Evolutionary conservation across 2,888 invertebrate genomes (phyloP), one percentile per base, ranked within the genome.

Genomic region (Drosophila anceps): DNA sequence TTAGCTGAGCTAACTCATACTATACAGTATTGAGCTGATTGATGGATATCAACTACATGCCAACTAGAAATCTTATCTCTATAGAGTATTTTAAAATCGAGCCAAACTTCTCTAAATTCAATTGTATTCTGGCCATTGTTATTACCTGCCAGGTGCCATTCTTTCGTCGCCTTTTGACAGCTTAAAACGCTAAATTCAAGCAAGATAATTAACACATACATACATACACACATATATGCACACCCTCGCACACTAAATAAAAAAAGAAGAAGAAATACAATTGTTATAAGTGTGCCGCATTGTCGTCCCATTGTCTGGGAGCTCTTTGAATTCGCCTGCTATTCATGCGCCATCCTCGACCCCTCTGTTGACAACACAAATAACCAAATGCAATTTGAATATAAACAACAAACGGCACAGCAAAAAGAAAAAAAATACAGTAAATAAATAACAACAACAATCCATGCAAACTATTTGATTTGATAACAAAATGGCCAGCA

Each of bases 221-320:
- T 12, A 73, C 70, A 72, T 24, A 69, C 48, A 60, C 13, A 64
- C 51, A 35, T 20, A n/a, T n/a, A n/a, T n/a, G n/a, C n/a, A 62
- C 33, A 24, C 51, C n/a, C 13, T 0, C 9, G 18, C 8, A 67
- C 69, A 76, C 33, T 44, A 73, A 18, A 50, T 63, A 41, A 9
- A 68, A n/a, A 72, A 27, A 27, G 57, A 65, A 13, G 73, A n/a
- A 57, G 51, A 57, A 59, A 68, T 62, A 57, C 62, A 72, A 78
- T 73, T 74, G 55, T 55, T 41, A 53, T 69, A 66, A 80, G 70
- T 79, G 77, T 70, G 61, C 55, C 60, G 39, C 46, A 60, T 50
- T 51, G 69, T 76, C 84, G 81, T 78, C 78, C 83, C 62, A 69
- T 70, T 87, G 84, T 84, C 84, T 87, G 84, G 55, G 57, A 54